Evolutionary conservation across 2,888 invertebrate species (phyloP).

Genomic region (Scrobipalpa atriplicella): DNA sequence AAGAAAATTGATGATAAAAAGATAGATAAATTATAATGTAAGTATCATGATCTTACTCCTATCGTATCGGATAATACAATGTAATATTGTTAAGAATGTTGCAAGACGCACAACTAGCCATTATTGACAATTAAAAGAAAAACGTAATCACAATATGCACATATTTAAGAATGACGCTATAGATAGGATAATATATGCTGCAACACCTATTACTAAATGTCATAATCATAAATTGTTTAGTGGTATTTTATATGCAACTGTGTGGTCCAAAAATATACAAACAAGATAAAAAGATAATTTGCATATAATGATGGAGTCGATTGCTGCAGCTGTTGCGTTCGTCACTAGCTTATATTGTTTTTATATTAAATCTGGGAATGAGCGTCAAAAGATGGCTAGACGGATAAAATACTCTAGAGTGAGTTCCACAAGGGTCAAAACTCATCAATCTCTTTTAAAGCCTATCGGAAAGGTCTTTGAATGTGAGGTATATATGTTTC

Average conservation of each 20-base stretch:
- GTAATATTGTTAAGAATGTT: neutral
- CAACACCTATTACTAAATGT: neutral
- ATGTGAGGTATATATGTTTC: neutral
- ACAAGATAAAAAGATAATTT: conserved; percentile 1
- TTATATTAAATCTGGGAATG: too few relatives aligned
- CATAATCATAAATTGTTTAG: conserved; percentile 14
- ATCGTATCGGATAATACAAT: too few relatives aligned
- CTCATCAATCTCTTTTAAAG: neutral
- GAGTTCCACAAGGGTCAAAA: too few relatives aligned
- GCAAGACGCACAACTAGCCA: neutral
- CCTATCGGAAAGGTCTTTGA: neutral
- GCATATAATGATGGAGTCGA: neutral
- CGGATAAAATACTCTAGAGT: too few relatives aligned
- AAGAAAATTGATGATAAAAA: neutral
- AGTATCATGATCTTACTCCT: neutral
- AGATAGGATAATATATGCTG: neutral
- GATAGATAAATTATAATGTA: neutral
- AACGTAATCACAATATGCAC: neutral
- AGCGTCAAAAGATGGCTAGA: too few relatives aligned
- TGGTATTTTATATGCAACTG: conserved; percentile 8
- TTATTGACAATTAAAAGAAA: neutral
- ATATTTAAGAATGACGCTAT: conserved; percentile 21
- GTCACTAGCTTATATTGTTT: too few relatives aligned
- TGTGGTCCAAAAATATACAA: neutral
- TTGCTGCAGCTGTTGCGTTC: neutral